Evolutionary conservation across 2,888 invertebrate species (phyloP).

Genomic region (Bombylius discolor): DNA sequence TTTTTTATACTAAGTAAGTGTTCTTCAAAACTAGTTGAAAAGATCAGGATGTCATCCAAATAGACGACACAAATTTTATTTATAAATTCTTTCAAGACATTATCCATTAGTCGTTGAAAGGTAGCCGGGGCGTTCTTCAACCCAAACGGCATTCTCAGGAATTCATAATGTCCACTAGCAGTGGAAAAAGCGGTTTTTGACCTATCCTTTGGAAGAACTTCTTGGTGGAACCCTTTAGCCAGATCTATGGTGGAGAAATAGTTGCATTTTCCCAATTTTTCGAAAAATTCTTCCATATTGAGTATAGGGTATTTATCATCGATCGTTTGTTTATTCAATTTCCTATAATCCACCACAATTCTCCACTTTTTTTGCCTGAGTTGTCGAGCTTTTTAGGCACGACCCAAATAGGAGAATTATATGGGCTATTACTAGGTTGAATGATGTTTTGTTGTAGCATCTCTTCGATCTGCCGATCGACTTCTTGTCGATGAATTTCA

Average conservation of each 20-base stretch:
- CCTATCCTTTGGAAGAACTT: too few species aligned
- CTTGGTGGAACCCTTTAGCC: too few species aligned
- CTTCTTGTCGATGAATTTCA: constrained; percentile 11
- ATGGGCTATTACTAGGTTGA: constrained; percentile 15
- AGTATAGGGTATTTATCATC: constrained; percentile 17
- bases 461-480: constrained; percentile 9
- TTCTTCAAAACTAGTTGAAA: constrained; percentile 11
- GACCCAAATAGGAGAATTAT: constrained; percentile 17
- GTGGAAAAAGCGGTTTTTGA: constrained; percentile 24
- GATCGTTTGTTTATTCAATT: constrained; percentile 13
- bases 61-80: not conserved
- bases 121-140: constrained; percentile 1
- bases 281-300: constrained; percentile 18
- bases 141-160: constrained; percentile 6
- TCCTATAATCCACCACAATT: constrained; percentile 5
- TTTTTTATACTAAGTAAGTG: constrained; percentile 9
- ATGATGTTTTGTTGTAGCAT: constrained; percentile 17
- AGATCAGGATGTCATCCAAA: constrained; percentile 17
- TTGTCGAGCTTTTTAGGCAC: constrained; percentile 15
- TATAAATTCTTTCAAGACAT: not conserved
- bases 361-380: constrained; percentile 3
- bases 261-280: too few species aligned
- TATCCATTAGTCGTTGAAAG: not conserved
- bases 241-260: too few species aligned
- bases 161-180: constrained; percentile 22